Conservation (phyloP, 2,113 vertebrate species). For the Pimephales promelas region DNA sequence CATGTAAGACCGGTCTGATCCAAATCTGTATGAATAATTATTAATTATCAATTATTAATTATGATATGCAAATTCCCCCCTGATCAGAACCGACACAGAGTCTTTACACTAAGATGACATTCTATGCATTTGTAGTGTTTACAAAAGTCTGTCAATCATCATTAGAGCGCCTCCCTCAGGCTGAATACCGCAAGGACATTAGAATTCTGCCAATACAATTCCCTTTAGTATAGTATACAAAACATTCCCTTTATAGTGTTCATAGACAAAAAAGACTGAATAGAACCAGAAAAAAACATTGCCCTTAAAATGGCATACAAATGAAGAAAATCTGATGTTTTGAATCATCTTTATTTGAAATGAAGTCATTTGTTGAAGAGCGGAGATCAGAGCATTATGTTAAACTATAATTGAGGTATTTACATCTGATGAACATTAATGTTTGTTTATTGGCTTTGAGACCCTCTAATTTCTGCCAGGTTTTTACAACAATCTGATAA, state of each 20-base stretch:
- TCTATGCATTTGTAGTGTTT: no score
- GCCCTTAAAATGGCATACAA: not conserved
- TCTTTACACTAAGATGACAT: no score
- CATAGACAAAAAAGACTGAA: not conserved
- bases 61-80: no score
- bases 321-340: not conserved
- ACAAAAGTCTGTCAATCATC: no score
- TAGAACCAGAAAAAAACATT: not conserved
- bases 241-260: not conserved
- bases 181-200: no score
- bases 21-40: no score
- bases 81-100: no score
- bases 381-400: not conserved
- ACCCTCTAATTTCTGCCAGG: not conserved
- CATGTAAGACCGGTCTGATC: no score
- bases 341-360: not conserved
- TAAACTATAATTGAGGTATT: not conserved
- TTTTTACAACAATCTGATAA: slow-evolving; percentile 4
- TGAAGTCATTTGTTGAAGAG: not conserved
- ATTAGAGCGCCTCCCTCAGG: no score
- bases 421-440: not conserved
- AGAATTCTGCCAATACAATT: no score
- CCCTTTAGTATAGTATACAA: no score
- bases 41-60: no score
- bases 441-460: not conserved